Evolutionary conservation across 2,797 vertebrate genomes (phyloP), one percentile per base, ranked within the genome.

Genomic region (Oreortyx pictus): DNA sequence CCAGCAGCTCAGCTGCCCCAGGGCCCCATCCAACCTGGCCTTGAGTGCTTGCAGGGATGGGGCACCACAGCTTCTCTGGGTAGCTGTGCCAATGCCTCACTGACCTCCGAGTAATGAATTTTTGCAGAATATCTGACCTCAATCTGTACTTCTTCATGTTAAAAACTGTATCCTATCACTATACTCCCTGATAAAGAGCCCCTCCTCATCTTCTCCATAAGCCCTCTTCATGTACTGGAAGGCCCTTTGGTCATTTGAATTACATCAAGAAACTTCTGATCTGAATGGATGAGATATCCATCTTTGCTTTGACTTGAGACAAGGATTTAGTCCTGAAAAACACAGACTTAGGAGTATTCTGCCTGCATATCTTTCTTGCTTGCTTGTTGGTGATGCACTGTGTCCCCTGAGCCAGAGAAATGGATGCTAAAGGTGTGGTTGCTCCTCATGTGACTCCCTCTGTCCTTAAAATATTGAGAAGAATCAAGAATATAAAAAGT

Each of bases 401-500:
- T 24, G 43, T 35, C 7, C 14, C 35, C 31, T n/a, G 57, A 35
- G 24, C 5, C 67, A 72, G 17, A 76, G 56, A 77, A 85, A 19
- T 60, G 72, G 24, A 9, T 71, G 27, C 79, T 80, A 76, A 4
- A 47, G 13, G 44, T 41, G 44, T 1, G 13, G 27, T 9, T 66
- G 33, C 65, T 92, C 44, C 56, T 47, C n/a, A 67, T 33, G 50
- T 46, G n/a, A 56, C 57, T 73, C n/a, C 33, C 37, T 3, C 17
- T 31, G 33, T 89, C 84, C 33, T 71, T 85, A 61, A 93, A 89
- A 77, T 74, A 37, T 11, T 52, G 52, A 82, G 19, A 92, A 71
- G 52, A 80, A 59, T 31, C 67, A 87, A 73, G 60, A 80, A 85
- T 86, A 83, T 16, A 71, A 82, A 66, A 86, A 15, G 5, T 74